Base-by-base conservation (phyloP, 1,140 invertebrate species). In the Aleiodes sp. region DNA sequence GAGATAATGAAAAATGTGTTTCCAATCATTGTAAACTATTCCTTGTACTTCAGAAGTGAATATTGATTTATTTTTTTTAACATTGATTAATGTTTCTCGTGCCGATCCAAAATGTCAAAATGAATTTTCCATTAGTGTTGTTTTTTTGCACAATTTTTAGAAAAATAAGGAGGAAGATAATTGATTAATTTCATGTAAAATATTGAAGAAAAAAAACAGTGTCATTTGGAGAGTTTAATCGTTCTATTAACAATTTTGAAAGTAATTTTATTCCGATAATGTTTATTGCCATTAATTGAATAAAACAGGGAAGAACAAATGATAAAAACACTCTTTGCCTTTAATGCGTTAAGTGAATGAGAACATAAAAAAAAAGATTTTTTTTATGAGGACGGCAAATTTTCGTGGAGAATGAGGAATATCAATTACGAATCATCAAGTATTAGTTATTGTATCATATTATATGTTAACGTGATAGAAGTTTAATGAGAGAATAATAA, bases 401-500 rank as follows among this genome's bases (percentile, higher is more conserved):
- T 76, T 78, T 78, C 61, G 74, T 75, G 67, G 72, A 78, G 67
- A 74, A 28, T 71, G 76, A 73, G 72, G 65, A 63, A 75, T 78
- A 70, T 24, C 70, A 76, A 74, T 74, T 68, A 67, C 77, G 74
- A 79, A 78, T 78, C 77, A 71, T 80, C 76, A 73, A 86, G 78
- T 86, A 86, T 83, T 84, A 84, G 78, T 75, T 81, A 82, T 80
- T 85, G 80, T 84, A 85, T 73, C 76, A 81, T 84, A 83, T 70
- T 68, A 76, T 82, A 79, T 81, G 74, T 84, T 80, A 78, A 80
- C 69, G 72, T 73, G 75, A 78, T 75, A 79, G 74, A 74, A 71
- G 70, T 65, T 68, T 75, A 80, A 80, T 19, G 19, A 64, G 28
- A 52, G 7, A 46, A 57, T 26, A 24, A 16, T 9, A 56, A 16